These are phyloP conservation scores for Formicarius rufipectus DNA, from an alignment of 2,113 vertebrate species.

Conservation along the genomic window DNA sequence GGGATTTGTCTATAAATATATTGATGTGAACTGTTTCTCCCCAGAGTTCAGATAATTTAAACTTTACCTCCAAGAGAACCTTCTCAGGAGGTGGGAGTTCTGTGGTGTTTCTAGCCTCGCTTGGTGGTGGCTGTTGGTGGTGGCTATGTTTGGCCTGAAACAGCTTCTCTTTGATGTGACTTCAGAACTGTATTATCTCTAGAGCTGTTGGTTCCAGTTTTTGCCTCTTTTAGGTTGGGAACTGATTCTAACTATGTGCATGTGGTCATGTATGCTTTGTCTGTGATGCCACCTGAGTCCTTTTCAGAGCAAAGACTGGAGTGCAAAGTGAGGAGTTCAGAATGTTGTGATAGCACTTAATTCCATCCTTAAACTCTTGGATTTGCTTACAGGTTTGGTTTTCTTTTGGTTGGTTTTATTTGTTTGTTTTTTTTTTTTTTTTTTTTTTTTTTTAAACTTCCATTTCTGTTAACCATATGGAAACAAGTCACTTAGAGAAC, in stretches of 20 bases:
- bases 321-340: not conserved
- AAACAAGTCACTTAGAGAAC: not conserved
- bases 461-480: not conserved
- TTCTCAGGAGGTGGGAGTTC: not conserved
- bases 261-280: not conserved
- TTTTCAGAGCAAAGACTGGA: not conserved
- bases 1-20: constrained; percentile 1
- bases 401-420: no score
- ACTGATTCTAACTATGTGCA: not conserved
- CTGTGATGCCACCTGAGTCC: not conserved
- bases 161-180: not conserved
- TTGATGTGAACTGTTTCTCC: not conserved
- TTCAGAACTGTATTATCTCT: not conserved
- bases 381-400: not conserved
- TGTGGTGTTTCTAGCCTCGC: not conserved
- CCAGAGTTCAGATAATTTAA: constrained; percentile 33
- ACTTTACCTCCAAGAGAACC: constrained; percentile 6
- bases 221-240: not conserved
- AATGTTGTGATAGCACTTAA: not conserved
- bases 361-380: not conserved
- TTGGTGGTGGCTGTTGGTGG: not conserved
- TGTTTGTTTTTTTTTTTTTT: no score
- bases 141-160: not conserved
- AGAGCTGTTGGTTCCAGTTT: not conserved
- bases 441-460: not conserved